Base-by-base conservation (phyloP, 2,797 vertebrate species). In the Darevskia nairensis region DNA sequence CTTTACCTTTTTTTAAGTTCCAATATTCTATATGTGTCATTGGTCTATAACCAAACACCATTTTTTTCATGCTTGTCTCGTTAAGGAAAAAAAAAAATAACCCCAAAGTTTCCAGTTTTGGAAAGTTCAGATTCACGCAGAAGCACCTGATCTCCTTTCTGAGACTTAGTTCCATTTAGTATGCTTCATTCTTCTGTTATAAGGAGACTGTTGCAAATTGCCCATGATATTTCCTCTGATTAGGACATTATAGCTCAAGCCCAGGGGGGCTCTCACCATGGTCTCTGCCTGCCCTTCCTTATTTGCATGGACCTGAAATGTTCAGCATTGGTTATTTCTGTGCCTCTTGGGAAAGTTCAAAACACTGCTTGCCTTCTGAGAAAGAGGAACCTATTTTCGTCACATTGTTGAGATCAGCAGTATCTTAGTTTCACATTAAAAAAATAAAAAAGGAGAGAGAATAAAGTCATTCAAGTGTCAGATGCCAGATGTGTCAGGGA, bases 381-480 rank as follows among this genome's bases (percentile, higher is more conserved):
- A 23, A 92, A 82, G 89, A 92, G 50, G 82, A 88, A 85, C 69
- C 46, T 86, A 66, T 80, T 87, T 59, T 91, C 87, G 50, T 71
- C 68, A 39, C 69, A 39, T 71, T 87, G 8, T 79, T 80, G n/a
- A 89, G 84, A 64, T 68, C 85, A 89, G 69, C 3, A 39, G 27
- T 78, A 6, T 66, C 84, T 91, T 89, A 68, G 44, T 94, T 92
- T 87, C 80, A 93, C 78, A 85, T 59, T 80, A 32, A 87, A 86
- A 91, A 91, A 80, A 77, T 29, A 41, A 23, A 1, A 1, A 1
- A 6, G 82, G 4, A 25, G 8, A 1, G 0, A 55, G 35, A 66
- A 64, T 80, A 32, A 90, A 85, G 35, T 21, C 79, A 88, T 27
- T 35, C 64, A 86, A 32, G 10, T 80, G 21, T 4, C 66, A 80